Base-by-base conservation (phyloP, 2,888 invertebrate species). In the Nomada goodeniana region DNA sequence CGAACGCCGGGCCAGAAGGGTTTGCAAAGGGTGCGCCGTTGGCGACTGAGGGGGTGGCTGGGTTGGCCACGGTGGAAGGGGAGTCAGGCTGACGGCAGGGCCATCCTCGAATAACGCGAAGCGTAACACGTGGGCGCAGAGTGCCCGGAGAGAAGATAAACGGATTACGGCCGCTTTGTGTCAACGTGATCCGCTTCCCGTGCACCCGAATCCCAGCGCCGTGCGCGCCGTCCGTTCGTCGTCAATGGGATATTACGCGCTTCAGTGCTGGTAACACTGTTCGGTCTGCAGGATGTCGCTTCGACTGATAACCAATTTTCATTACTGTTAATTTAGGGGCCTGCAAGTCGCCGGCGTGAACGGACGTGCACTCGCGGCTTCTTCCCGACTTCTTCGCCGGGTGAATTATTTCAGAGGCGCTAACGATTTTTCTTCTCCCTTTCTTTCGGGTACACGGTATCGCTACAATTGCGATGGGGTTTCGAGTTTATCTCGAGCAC, bases 111-210 rank as follows among this genome's bases (percentile, higher is more conserved):
- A 88, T 88, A 88, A 87, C 88, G 88, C 85, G 83, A 76, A 86
- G 88, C 88, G 89, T 87, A 89, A 90, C 90, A 89, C 90, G 89
- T 89, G 89, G 88, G 89, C 89, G 88, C 89, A 85, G 88, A 91
- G 90, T 90, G 91, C 90, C 90, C 91, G 89, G 89, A 90, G 91
- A 92, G 92, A 90, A 93, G 93, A 94, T 93, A 94, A 94, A 94
- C 93, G 93, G 93, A 93, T 94, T 93, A 94, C 92, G 93, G 93
- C 84, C 92, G 93, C 93, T 94, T 93, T 93, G 93, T 94, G 93
- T 93, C 93, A 93, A 91, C 92, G 92, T 91, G 92, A 93, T 93
- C 92, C 92, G 92, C 92, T 92, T 93, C 91, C 89, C 91, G 89
- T 91, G 92, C 91, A 90, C 88, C 90, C 91, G 89, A 91, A 90